Evolutionary conservation across 2,888 invertebrate species (phyloP).

Genomic region (Ectropis crepuscularia): DNA sequence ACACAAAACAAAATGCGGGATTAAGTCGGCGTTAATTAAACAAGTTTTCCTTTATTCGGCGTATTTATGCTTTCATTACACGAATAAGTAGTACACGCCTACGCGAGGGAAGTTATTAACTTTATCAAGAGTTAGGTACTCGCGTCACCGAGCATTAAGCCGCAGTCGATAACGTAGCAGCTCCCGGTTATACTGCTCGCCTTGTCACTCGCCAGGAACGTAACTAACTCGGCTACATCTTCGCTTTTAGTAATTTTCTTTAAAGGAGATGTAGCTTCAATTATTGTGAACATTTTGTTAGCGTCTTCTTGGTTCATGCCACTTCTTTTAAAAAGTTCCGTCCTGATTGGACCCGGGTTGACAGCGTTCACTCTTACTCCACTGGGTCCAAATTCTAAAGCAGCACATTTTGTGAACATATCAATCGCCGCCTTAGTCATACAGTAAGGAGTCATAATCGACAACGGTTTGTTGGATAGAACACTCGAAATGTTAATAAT

Average conservation of each 20-base stretch:
- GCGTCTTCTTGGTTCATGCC: conserved; percentile 59
- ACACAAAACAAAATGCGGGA: conserved; percentile 45
- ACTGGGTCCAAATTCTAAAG: conserved; percentile 60
- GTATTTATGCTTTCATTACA: conserved; percentile 40
- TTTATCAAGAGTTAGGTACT: conserved; percentile 51
- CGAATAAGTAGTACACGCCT: conserved; percentile 34
- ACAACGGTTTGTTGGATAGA: conserved; percentile 56
- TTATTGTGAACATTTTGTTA: conserved; percentile 52
- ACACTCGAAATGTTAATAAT: conserved; percentile 70
- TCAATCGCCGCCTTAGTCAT: conserved; percentile 74
- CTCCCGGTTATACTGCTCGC: conserved; percentile 67
- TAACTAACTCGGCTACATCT: conserved; percentile 66
- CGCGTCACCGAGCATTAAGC: conserved; percentile 59
- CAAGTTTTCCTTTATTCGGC: conserved; percentile 43
- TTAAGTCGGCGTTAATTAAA: conserved; percentile 44
- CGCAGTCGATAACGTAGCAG: conserved; percentile 64
- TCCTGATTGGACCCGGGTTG: conserved; percentile 69
- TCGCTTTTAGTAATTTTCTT: conserved; percentile 57
- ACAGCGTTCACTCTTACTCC: conserved; percentile 71
- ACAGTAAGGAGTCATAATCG: conserved; percentile 63
- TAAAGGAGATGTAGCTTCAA: conserved; percentile 56
- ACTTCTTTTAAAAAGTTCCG: conserved; percentile 60
- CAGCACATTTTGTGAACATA: conserved; percentile 69
- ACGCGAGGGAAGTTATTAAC: conserved; percentile 35
- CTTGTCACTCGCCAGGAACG: conserved; percentile 66